Evolutionary conservation across 2,888 invertebrate species (phyloP).

Genomic region (Apotomis capreana): DNA sequence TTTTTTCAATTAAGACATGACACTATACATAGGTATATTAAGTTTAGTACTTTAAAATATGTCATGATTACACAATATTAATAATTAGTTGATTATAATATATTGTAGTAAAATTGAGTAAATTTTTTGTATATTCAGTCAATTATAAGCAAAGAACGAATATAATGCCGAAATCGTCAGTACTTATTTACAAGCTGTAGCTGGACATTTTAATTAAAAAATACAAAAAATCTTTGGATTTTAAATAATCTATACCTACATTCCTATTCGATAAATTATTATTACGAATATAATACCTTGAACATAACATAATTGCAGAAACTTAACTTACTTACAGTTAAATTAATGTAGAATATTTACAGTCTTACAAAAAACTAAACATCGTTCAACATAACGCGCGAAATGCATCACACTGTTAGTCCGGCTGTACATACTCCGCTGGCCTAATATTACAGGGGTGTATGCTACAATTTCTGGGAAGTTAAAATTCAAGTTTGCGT

Average conservation of each 20-base stretch:
- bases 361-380: constrained; percentile 7
- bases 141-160: background rate
- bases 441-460: no score
- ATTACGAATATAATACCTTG: constrained; percentile 17
- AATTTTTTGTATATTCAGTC: background rate
- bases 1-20: constrained; percentile 1
- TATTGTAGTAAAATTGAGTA: constrained; percentile 5
- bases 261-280: constrained; percentile 6
- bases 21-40: background rate
- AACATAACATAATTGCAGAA: constrained; percentile 13
- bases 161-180: background rate
- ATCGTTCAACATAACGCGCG: no score
- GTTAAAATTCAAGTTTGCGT: no score
- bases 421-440: no score
- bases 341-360: constrained; percentile 31
- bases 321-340: constrained; percentile 1
- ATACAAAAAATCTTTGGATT: constrained; percentile 27
- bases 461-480: no score
- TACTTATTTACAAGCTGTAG: background rate
- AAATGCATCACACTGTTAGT: no score
- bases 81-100: background rate
- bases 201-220: background rate
- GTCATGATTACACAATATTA: background rate
- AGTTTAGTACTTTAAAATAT: background rate
- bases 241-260: constrained; percentile 7